Conservation (phyloP, 2,888 invertebrate genomes). For the Hermaeophaga mercurialis region DNA sequence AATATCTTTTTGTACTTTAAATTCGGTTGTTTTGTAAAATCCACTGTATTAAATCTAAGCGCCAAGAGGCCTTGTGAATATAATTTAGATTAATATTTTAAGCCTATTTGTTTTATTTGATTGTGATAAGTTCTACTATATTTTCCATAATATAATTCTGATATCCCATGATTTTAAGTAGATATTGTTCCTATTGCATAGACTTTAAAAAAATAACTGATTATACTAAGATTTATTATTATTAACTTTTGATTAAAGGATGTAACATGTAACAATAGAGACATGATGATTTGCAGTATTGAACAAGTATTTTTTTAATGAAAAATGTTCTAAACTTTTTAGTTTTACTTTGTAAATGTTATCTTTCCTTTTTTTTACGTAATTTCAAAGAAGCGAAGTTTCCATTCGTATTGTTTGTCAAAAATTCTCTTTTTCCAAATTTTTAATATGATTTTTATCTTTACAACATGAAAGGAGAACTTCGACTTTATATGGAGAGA, state of each 20-base stretch:
- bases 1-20: no score
- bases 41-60: not conserved
- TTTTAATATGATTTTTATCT: no score
- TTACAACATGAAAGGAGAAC: no score
- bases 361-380: conserved; percentile 7
- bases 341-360: conserved; percentile 7
- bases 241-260: no score
- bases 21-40: no score
- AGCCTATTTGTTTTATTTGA: conserved; percentile 19
- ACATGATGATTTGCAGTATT: conserved; percentile 39
- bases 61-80: not conserved
- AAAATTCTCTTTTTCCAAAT: no score
- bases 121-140: conserved; percentile 28
- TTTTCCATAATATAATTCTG: conserved; percentile 23
- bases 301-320: conserved; percentile 38
- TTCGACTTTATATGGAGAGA: no score
- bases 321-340: not conserved
- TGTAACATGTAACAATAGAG: no score
- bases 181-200: conserved; percentile 30
- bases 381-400: no score
- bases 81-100: not conserved
- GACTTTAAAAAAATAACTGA: conserved; percentile 16
- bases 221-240: conserved; percentile 8
- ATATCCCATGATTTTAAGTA: conserved; percentile 26
- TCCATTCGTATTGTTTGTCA: no score